phyloP scores from a whole-genome alignment of 53 echinoderm and acorn worm species.

The Henricia sp. region DNA sequence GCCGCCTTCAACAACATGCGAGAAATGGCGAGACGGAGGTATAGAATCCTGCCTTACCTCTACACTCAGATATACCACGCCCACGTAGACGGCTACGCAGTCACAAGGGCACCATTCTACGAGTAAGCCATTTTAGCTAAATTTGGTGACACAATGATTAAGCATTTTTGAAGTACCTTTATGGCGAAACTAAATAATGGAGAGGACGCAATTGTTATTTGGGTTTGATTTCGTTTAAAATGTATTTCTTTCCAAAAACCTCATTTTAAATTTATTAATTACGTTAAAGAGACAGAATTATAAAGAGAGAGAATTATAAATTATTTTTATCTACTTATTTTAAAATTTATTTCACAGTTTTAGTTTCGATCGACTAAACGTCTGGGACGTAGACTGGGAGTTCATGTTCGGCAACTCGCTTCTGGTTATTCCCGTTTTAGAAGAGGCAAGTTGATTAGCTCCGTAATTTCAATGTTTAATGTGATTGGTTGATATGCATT shows the following conservation, averaged over 20 bases:
- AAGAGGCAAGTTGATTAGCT: slow-evolving; percentile 71
- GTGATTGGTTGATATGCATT: too few relatives aligned
- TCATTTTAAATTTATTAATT: too few relatives aligned
- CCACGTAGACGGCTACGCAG: slow-evolving; percentile 82
- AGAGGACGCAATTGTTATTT: too few relatives aligned
- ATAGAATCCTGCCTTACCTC: slow-evolving; percentile 84
- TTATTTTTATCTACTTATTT: too few relatives aligned
- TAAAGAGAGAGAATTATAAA: too few relatives aligned
- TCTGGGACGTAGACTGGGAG: slow-evolving; percentile 98
- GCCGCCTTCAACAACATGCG: slow-evolving; percentile 50
- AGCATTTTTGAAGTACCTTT: too few relatives aligned
- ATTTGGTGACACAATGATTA: too few relatives aligned
- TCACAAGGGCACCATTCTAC: slow-evolving; percentile 82
- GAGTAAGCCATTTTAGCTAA: slow-evolving; percentile 69
- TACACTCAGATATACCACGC: slow-evolving; percentile 95
- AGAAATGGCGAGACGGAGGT: slow-evolving; percentile 69
- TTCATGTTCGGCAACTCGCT: slow-evolving; percentile 81
- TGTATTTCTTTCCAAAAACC: too few relatives aligned
- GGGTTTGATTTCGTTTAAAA: too few relatives aligned
- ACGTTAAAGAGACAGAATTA: too few relatives aligned
- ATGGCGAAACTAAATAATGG: too few relatives aligned
- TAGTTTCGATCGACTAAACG: slow-evolving; percentile 64
- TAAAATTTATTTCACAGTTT: slow-evolving; percentile 67
- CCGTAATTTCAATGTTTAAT: too few relatives aligned
- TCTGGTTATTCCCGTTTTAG: slow-evolving; percentile 81